These are phyloP conservation scores for Petrocephalus sullivani DNA, from an alignment of 2,797 vertebrate species.

Conservation along the genomic window DNA sequence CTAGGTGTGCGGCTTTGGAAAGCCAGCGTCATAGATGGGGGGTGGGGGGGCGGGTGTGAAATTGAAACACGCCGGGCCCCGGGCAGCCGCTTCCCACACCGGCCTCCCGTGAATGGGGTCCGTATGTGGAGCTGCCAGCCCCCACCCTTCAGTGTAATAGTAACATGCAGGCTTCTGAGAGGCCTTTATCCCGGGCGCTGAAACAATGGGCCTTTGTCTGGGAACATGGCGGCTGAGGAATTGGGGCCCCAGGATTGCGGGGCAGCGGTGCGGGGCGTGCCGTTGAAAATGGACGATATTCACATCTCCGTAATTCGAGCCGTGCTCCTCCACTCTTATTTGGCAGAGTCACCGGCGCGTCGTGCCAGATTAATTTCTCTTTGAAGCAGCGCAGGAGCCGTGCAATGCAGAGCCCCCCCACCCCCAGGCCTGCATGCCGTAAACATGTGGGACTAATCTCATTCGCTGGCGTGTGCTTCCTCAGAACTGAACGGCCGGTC, in stretches of 20 bases:
- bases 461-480: background rate
- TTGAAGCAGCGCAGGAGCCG: background rate
- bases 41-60: background rate
- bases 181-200: background rate
- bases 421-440: background rate
- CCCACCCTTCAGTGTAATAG: background rate
- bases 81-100: background rate
- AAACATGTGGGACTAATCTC: slow-evolving; percentile 15
- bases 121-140: background rate
- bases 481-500: background rate
- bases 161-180: background rate
- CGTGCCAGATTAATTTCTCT: slow-evolving; percentile 8
- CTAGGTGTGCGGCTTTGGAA: background rate
- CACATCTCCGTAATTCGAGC: slow-evolving; percentile 3
- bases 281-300: background rate
- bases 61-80: background rate
- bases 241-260: background rate
- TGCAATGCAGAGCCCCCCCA: background rate
- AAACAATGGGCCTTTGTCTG: background rate
- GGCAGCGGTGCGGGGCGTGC: background rate
- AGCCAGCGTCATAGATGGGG: background rate
- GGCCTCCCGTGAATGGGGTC: background rate
- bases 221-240: background rate
- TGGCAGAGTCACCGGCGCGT: background rate
- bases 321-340: background rate